Conservation (phyloP, 2,797 vertebrate species). For the Poliocrania exsul region DNA sequence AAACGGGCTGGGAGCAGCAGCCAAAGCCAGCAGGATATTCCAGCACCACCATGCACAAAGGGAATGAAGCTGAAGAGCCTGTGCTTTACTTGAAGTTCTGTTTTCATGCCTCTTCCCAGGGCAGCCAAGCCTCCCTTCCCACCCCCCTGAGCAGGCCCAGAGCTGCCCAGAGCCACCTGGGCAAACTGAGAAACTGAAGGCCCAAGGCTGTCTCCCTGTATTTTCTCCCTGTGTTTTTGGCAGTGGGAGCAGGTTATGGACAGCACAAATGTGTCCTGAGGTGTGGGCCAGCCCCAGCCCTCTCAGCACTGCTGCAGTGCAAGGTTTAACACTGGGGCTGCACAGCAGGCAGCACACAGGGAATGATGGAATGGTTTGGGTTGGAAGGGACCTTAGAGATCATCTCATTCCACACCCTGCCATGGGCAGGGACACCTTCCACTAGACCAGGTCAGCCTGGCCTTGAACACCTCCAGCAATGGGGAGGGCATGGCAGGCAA, state of each 20-base stretch:
- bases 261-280: not conserved
- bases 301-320: accelerated
- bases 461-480: too few species aligned
- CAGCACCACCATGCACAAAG: not conserved
- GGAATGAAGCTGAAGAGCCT: not conserved
- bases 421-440: not conserved
- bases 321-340: not conserved
- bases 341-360: not conserved
- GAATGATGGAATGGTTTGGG: not conserved
- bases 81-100: not conserved
- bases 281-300: not conserved
- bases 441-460: not conserved
- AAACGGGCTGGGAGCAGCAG: not conserved
- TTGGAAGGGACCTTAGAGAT: not conserved
- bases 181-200: not conserved
- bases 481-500: not conserved
- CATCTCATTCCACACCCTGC: not conserved
- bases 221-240: not conserved
- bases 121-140: not conserved
- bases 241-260: not conserved
- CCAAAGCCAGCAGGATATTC: not conserved
- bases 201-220: not conserved
- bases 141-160: not conserved
- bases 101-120: not conserved
- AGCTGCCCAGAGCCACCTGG: not conserved